These are phyloP conservation scores for Athalia cordata DNA, from an alignment of 2,888 invertebrate species.

Conservation along the genomic window DNA sequence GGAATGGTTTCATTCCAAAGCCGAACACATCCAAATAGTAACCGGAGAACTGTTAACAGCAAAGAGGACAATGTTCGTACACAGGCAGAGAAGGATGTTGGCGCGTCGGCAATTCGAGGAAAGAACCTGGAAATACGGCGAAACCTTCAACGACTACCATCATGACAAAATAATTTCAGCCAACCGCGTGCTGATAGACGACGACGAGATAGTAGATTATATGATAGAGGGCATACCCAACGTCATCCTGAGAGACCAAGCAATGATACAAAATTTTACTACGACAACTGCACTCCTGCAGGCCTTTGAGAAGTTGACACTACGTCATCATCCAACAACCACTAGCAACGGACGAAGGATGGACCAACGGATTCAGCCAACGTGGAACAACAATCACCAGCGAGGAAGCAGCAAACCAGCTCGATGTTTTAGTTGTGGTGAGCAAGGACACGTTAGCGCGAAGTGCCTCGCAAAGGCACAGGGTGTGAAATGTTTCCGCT, in stretches of 20 bases:
- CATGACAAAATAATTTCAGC: slow-evolving; percentile 33
- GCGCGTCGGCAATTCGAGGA: slow-evolving; percentile 39
- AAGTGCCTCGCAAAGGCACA: slow-evolving; percentile 26
- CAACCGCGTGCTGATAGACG: slow-evolving; percentile 36
- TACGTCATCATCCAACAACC: slow-evolving; percentile 21
- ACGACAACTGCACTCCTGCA: slow-evolving; percentile 36
- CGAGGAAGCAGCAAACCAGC: neutral
- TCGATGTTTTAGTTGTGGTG: slow-evolving; percentile 20
- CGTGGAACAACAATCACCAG: neutral
- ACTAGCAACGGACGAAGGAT: neutral
- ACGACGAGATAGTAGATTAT: slow-evolving; percentile 44
- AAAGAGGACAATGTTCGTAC: slow-evolving; percentile 44
- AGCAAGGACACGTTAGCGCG: slow-evolving; percentile 30
- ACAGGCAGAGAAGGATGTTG: slow-evolving; percentile 24
- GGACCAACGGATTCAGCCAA: neutral
- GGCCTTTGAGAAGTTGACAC: slow-evolving; percentile 40
- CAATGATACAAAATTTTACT: slow-evolving; percentile 33
- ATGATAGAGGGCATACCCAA: slow-evolving; percentile 39
- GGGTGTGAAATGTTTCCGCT: slow-evolving; percentile 47
- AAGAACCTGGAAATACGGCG: slow-evolving; percentile 39
- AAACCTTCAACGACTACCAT: slow-evolving; percentile 48
- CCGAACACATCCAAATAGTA: slow-evolving; percentile 41
- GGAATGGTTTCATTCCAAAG: slow-evolving; percentile 47
- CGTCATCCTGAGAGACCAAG: slow-evolving; percentile 28
- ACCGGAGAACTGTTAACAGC: slow-evolving; percentile 25